Evolutionary conservation across 1,140 invertebrate genomes (phyloP).

Genomic region (Drosophila miranda): DNA sequence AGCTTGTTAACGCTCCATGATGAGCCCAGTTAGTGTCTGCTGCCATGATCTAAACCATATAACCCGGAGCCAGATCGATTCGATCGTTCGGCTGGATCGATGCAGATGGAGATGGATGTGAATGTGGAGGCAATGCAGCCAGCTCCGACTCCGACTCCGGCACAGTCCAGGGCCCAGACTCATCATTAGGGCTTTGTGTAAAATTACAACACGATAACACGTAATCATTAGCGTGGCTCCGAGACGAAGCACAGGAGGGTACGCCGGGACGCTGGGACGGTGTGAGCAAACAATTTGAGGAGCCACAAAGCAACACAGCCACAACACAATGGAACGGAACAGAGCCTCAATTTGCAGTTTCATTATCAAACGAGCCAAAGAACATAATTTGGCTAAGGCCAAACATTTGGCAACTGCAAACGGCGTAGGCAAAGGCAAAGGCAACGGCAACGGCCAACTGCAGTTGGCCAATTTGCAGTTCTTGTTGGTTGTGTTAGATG

Average conservation of each 20-base stretch:
- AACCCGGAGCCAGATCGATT: conserved; percentile 68
- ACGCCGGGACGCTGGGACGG: conserved; percentile 25
- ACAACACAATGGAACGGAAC: conserved; percentile 12
- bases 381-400: conserved; percentile 78
- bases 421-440: conserved; percentile 21
- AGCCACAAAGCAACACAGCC: conserved; percentile 1
- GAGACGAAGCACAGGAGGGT: too few species aligned
- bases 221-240: conserved; percentile 73
- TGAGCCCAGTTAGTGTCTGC: conserved; percentile 80
- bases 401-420: conserved; percentile 65
- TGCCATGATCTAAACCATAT: conserved; percentile 76
- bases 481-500: conserved; percentile 10
- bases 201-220: conserved; percentile 82
- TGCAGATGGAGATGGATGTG: conserved; percentile 45
- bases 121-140: conserved; percentile 8
- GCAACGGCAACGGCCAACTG: not conserved
- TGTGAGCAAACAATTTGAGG: conserved; percentile 74
- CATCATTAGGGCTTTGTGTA: conserved; percentile 79
- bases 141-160: not conserved
- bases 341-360: conserved; percentile 70
- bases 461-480: conserved; percentile 63
- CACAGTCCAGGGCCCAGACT: conserved; percentile 12
- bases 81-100: conserved; percentile 35
- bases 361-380: conserved; percentile 79
- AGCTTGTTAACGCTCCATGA: conserved; percentile 82